Evolutionary conservation across 2,888 invertebrate species (phyloP).

Genomic region (Mylabris sibirica): DNA sequence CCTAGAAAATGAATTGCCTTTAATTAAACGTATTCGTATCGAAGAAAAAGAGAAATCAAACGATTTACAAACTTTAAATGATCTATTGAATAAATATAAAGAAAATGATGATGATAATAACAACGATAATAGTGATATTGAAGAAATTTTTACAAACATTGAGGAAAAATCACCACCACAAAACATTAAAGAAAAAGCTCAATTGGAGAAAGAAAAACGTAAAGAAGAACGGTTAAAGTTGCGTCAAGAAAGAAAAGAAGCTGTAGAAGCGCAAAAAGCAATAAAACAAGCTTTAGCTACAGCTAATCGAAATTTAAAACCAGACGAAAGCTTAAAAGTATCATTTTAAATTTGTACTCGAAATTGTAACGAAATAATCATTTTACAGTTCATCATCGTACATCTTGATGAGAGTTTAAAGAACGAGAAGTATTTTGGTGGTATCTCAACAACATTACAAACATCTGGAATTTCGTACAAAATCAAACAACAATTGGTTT

Average conservation of each 20-base stretch:
- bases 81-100: constrained; percentile 9
- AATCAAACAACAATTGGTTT: constrained; percentile 51
- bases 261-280: constrained; percentile 36
- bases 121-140: not conserved
- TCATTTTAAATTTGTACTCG: constrained; percentile 11
- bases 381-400: constrained; percentile 53
- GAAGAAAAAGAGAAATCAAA: constrained; percentile 14
- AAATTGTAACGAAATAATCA: constrained; percentile 16
- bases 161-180: not conserved
- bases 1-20: not conserved
- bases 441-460: constrained; percentile 51
- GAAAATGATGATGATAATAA: not conserved
- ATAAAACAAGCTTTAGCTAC: constrained; percentile 40
- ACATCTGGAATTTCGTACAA: constrained; percentile 50
- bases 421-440: constrained; percentile 44
- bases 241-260: constrained; percentile 32
- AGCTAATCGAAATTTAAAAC: constrained; percentile 48
- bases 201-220: constrained; percentile 11
- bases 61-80: not conserved
- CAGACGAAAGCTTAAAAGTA: constrained; percentile 54
- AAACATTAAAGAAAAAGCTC: constrained; percentile 11
- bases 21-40: constrained; percentile 15
- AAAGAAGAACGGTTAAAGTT: constrained; percentile 7
- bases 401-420: constrained; percentile 50
- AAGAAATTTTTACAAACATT: not conserved